Evolutionary conservation across 2,888 invertebrate genomes (phyloP).

Genomic region (Stenodera caucasica): DNA sequence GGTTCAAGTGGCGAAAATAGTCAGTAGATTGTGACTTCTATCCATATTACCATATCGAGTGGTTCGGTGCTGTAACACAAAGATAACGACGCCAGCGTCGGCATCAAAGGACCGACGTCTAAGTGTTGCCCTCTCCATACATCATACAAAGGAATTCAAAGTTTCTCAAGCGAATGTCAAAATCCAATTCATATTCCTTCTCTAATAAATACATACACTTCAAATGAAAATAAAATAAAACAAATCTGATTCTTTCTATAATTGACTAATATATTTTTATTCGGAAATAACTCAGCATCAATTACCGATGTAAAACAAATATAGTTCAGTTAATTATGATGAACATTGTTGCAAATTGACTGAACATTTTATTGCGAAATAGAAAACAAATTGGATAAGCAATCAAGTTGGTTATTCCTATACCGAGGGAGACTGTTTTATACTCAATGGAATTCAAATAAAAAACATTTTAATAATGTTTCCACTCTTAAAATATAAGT

Average conservation of each 20-base stretch:
- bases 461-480: constrained; percentile 25
- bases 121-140: constrained; percentile 41
- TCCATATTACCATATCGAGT: constrained; percentile 43
- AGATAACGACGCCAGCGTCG: constrained; percentile 43
- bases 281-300: neutral
- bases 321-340: neutral
- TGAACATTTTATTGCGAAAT: constrained; percentile 5
- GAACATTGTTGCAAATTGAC: constrained; percentile 3
- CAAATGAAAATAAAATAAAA: no score
- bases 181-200: constrained; percentile 41
- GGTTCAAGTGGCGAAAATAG: constrained; percentile 12
- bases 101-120: constrained; percentile 44
- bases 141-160: constrained; percentile 42
- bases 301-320: neutral
- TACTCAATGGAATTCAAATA: constrained; percentile 24
- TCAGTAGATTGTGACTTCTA: constrained; percentile 13
- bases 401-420: neutral
- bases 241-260: neutral
- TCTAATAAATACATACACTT: constrained; percentile 3
- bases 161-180: constrained; percentile 45
- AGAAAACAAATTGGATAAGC: constrained; percentile 14
- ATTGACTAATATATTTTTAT: neutral
- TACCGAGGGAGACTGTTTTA: neutral
- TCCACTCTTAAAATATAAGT: constrained; percentile 27
- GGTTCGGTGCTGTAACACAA: constrained; percentile 35